Conservation (phyloP, 2,113 vertebrate species). For the Cepphus grylle region DNA sequence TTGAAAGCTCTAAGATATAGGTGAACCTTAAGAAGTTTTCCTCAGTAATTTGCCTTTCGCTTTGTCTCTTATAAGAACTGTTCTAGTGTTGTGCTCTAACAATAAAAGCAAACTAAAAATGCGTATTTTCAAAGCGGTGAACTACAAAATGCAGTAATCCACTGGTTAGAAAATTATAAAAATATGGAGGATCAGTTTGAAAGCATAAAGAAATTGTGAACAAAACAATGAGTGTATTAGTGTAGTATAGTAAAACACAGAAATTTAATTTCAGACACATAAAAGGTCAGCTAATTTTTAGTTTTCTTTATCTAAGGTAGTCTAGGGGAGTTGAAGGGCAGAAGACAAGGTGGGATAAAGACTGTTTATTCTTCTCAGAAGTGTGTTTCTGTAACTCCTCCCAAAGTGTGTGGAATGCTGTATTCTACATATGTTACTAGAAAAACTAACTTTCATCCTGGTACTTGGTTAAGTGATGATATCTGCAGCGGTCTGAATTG, state of each 20-base stretch:
- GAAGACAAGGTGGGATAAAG: background rate
- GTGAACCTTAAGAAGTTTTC: background rate
- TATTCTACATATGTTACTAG: background rate
- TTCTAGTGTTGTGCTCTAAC: background rate
- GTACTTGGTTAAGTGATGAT: background rate
- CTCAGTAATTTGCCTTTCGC: background rate
- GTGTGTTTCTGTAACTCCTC: background rate
- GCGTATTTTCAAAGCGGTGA: background rate
- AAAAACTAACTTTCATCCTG: background rate
- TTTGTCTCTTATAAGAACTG: background rate
- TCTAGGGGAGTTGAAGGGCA: background rate
- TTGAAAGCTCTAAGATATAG: background rate
- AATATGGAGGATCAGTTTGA: background rate
- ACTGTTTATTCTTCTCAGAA: background rate
- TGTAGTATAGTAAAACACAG: background rate
- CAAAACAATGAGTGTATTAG: background rate
- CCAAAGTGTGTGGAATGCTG: background rate
- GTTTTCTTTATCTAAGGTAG: background rate
- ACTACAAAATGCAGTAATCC: background rate
- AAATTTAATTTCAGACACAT: background rate
- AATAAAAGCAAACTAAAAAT: background rate
- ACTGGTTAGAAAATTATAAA: background rate
- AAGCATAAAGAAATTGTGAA: background rate
- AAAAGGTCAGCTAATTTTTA: background rate
- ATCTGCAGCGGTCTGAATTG: background rate